phyloP scores from a whole-genome alignment of 2,797 vertebrate genomes.

The Urophycis tenuis region DNA sequence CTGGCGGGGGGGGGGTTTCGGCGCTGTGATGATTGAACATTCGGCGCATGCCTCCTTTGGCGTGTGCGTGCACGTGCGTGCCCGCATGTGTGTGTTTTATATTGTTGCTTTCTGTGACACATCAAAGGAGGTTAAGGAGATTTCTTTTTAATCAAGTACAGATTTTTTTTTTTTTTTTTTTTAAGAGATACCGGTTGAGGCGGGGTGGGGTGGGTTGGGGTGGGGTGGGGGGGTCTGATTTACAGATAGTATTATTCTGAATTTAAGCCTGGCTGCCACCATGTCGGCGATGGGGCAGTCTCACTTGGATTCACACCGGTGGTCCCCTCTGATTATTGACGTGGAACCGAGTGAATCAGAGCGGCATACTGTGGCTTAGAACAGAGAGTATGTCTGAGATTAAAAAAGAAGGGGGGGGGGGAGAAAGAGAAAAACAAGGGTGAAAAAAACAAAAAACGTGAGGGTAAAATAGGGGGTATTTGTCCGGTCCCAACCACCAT shows the following conservation, averaged over 20 bases:
- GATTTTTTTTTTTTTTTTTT: constrained; percentile 26
- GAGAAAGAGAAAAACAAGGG: neutral
- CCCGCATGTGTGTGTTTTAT: neutral
- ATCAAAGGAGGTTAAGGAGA: constrained; percentile 37
- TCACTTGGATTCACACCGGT: constrained; percentile 58
- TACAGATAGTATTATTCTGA: constrained; percentile 61
- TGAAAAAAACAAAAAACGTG: neutral
- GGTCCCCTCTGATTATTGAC: constrained; percentile 56
- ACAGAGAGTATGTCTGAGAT: constrained; percentile 53
- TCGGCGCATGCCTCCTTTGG: constrained; percentile 14
- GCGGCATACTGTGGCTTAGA: constrained; percentile 52
- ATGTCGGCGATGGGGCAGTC: constrained; percentile 60
- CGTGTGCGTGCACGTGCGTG: neutral
- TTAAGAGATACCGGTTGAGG: neutral
- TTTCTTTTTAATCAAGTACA: constrained; percentile 42
- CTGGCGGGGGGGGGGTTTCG: too few species aligned
- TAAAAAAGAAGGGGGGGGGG: constrained; percentile 34
- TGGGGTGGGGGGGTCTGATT: constrained; percentile 55
- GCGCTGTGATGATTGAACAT: constrained; percentile 20
- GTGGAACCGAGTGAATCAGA: constrained; percentile 66
- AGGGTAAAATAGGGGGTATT: constrained; percentile 39
- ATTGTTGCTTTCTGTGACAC: constrained; percentile 35
- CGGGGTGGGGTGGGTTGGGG: constrained; percentile 29
- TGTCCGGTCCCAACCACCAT: constrained; percentile 45
- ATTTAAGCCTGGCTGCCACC: constrained; percentile 57